Percentiles rank a stretch among this genome's conserved stretches.
Evolutionary conservation across 2,113 vertebrate species (phyloP).

Genomic region (Excalfactoria chinensis): DNA sequence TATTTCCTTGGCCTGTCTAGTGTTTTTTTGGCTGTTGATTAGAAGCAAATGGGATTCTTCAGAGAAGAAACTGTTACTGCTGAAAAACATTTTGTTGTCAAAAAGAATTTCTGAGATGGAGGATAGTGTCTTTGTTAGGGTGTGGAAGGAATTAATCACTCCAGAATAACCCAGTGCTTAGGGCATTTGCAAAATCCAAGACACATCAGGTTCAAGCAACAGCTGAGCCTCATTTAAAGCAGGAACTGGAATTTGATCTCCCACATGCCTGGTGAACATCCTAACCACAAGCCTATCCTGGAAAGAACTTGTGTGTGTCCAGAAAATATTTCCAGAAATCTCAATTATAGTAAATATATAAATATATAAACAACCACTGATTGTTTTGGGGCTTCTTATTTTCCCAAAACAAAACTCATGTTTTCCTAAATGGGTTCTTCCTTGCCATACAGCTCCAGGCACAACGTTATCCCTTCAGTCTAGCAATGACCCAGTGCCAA

Average conservation of each 20-base stretch:
- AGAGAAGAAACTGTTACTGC: not conserved
- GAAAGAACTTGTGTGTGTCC: not conserved
- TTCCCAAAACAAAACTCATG: not conserved
- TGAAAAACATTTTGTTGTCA: not conserved
- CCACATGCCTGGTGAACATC: not conserved
- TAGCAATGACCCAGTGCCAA: not conserved
- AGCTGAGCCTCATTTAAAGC: constrained; percentile 10
- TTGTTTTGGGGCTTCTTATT: not conserved
- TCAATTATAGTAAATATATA: not conserved
- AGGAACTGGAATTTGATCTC: not conserved
- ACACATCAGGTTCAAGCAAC: not conserved
- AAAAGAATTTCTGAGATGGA: not conserved
- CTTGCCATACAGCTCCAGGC: not conserved
- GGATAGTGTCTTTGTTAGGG: not conserved
- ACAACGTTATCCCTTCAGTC: not conserved
- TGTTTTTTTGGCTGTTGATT: not conserved
- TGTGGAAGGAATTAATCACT: not conserved
- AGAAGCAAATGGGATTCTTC: not conserved
- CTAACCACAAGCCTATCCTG: not conserved
- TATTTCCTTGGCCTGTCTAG: constrained; percentile 24
- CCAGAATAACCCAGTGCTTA: not conserved
- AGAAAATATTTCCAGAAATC: not conserved
- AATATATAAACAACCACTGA: not conserved
- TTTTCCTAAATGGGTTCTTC: not conserved
- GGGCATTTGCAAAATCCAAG: not conserved